phyloP scores from a whole-genome alignment of 1,140 invertebrate species.

The Drosophila equinoxialis region DNA sequence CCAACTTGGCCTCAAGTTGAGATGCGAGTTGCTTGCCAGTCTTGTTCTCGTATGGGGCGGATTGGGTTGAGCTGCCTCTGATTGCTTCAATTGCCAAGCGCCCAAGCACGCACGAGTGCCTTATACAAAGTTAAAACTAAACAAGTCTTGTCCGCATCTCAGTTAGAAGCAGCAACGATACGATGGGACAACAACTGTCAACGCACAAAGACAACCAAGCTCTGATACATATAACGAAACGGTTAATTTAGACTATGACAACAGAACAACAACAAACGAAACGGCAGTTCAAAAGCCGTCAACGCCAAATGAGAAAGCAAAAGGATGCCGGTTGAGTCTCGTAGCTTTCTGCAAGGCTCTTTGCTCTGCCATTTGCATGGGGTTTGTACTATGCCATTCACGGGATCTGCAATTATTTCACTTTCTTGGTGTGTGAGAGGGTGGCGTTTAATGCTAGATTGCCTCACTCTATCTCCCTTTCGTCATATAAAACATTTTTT shows the following conservation, averaged over 20 bases:
- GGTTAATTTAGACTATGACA: constrained; percentile 76
- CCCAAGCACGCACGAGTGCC: constrained; percentile 74
- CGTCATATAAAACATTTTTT: constrained; percentile 73
- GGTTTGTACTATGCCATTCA: constrained; percentile 41
- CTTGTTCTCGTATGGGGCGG: constrained; percentile 17
- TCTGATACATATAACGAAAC: constrained; percentile 72
- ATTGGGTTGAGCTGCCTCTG: constrained; percentile 51
- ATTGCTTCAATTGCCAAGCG: constrained; percentile 76
- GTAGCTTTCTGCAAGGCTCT: constrained; percentile 7
- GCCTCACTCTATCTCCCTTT: constrained; percentile 13
- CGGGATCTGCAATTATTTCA: constrained; percentile 73
- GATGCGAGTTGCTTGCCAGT: constrained; percentile 33
- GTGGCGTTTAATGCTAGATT: constrained; percentile 12
- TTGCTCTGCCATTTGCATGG: constrained; percentile 68
- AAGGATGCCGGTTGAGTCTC: constrained; percentile 20
- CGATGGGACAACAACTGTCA: constrained; percentile 49
- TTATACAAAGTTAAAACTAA: constrained; percentile 76
- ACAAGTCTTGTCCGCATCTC: constrained; percentile 45
- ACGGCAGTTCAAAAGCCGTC: constrained; percentile 62
- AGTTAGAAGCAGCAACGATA: constrained; percentile 7
- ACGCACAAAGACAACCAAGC: constrained; percentile 66
- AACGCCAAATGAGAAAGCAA: constrained; percentile 47
- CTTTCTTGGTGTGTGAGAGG: constrained; percentile 29
- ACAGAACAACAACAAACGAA: constrained; percentile 46
- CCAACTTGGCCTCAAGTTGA: constrained; percentile 27